phyloP scores from a whole-genome alignment of 2,113 vertebrate species.

The Trinectes maculatus region DNA sequence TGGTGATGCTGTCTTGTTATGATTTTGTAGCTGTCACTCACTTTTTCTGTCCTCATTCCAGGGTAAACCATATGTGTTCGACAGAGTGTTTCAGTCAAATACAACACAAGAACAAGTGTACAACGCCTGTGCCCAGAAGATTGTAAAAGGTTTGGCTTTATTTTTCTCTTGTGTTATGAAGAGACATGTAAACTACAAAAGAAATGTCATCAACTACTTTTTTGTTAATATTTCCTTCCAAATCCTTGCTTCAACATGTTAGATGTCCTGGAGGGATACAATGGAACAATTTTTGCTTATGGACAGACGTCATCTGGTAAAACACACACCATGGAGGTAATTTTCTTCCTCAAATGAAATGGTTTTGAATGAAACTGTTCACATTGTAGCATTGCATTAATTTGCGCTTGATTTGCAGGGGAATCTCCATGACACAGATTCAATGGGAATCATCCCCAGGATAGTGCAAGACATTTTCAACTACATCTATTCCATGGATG shows the following conservation, averaged over 20 bases:
- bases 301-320: constrained; percentile 98
- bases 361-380: background rate
- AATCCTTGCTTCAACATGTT: background rate
- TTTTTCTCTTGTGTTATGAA: background rate
- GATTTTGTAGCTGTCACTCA: background rate
- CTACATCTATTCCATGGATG: constrained; percentile 96
- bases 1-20: background rate
- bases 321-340: constrained; percentile 99
- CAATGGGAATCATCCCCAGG: constrained; percentile 96
- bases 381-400: fast-evolving
- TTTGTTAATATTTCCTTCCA: too few relatives aligned
- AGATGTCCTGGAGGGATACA: constrained; percentile 98
- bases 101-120: constrained; percentile 97
- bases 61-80: constrained; percentile 94
- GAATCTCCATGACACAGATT: constrained; percentile 91
- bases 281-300: constrained; percentile 98
- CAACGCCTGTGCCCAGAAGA: constrained; percentile 96
- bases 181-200: too few relatives aligned
- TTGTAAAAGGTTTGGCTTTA: constrained; percentile 92
- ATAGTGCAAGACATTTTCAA: constrained; percentile 95
- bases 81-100: constrained; percentile 93
- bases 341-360: background rate
- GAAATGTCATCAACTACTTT: too few relatives aligned
- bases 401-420: constrained; percentile 77
- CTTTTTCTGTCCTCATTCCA: constrained; percentile 51